Conservation (phyloP, 2,113 vertebrate species). For the Panurus biarmicus region DNA sequence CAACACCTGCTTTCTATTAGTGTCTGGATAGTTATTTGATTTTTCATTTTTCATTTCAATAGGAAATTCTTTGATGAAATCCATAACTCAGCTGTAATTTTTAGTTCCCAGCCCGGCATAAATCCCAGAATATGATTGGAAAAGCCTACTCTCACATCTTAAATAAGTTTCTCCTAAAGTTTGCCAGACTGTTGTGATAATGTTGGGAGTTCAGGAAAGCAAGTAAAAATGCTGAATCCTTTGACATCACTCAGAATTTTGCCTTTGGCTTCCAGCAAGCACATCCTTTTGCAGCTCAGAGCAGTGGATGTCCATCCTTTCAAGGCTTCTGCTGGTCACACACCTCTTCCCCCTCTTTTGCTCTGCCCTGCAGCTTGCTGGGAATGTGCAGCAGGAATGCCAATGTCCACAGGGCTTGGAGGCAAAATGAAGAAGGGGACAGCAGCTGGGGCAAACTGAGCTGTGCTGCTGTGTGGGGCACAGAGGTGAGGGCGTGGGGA, state of each 20-base stretch:
- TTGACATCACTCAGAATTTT: neutral
- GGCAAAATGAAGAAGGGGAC: neutral
- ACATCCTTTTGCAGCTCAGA: neutral
- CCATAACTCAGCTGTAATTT: neutral
- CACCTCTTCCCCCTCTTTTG: neutral
- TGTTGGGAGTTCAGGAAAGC: neutral
- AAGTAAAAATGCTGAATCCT: neutral
- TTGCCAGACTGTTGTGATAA: neutral
- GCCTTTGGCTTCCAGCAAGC: neutral
- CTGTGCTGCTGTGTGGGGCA: neutral
- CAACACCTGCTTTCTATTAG: slow-evolving; percentile 44
- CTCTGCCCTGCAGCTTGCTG: neutral
- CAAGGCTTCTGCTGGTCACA: neutral
- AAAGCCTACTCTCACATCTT: neutral
- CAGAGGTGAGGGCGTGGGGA: neutral
- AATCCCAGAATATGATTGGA: neutral
- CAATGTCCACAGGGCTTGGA: accelerated
- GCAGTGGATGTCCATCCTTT: neutral
- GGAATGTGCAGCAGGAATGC: neutral
- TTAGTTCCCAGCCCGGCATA: neutral
- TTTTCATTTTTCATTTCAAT: slow-evolving; percentile 21
- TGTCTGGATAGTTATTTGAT: neutral
- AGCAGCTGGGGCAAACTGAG: accelerated
- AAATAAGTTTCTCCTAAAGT: neutral
- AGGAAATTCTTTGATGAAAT: slow-evolving; percentile 28